Percentiles rank a stretch among this genome's conserved stretches.
phyloP scores from a whole-genome alignment of 2,888 invertebrate species.

The Laothoe populi region DNA sequence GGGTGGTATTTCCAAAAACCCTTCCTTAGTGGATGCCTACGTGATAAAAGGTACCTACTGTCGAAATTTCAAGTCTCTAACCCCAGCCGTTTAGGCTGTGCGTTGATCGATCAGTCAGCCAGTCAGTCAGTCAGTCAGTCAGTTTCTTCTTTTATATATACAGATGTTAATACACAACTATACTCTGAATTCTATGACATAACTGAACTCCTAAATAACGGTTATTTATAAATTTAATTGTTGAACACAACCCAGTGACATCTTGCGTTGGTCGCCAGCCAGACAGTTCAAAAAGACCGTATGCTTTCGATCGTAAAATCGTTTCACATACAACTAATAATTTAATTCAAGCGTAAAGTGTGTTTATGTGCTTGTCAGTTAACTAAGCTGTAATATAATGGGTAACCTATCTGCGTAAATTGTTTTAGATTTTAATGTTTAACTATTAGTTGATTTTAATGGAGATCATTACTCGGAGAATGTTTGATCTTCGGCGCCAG shows the following conservation, averaged over 20 bases:
- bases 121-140: no score
- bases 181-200: neutral
- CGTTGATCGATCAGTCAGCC: no score
- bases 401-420: neutral
- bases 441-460: neutral
- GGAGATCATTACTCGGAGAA: no score
- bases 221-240: constrained; percentile 17
- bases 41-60: no score
- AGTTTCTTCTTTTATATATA: no score
- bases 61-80: no score
- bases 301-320: neutral
- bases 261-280: neutral
- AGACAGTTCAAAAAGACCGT: constrained; percentile 3
- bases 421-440: neutral
- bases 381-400: neutral
- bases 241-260: neutral
- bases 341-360: no score
- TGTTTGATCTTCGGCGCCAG: no score
- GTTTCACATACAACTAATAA: neutral
- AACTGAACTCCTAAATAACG: neutral
- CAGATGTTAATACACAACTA: no score
- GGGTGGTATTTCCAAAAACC: no score
- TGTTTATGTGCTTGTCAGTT: neutral
- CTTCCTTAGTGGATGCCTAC: no score
- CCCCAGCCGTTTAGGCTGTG: no score